phyloP scores from a whole-genome alignment of 2,113 vertebrate genomes.

The Tichodroma muraria region DNA sequence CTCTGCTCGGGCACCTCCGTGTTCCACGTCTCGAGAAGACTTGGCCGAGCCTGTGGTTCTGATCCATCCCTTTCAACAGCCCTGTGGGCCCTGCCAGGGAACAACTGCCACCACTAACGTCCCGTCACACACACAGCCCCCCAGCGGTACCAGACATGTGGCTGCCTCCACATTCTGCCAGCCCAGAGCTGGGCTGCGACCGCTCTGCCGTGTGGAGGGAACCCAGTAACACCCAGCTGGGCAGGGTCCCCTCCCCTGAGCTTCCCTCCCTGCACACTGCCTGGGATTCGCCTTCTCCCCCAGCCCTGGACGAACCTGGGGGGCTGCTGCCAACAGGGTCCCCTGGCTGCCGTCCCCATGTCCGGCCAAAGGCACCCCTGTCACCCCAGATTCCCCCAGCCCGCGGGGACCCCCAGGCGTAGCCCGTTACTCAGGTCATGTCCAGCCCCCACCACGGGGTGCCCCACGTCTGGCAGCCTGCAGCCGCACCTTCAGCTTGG shows the following conservation, averaged over 20 bases:
- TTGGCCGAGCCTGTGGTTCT: not conserved
- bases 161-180: fast-evolving
- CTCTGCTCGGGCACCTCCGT: fast-evolving
- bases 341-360: not conserved
- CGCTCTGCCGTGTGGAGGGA: fast-evolving
- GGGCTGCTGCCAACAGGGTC: no score
- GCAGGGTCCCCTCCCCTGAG: no score
- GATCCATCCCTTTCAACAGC: not conserved
- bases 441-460: fast-evolving
- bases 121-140: fast-evolving
- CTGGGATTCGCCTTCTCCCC: not conserved
- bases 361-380: fast-evolving
- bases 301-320: not conserved
- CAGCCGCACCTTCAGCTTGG: constrained; percentile 70
- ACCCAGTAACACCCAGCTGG: fast-evolving
- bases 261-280: fast-evolving
- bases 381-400: not conserved
- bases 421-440: fast-evolving
- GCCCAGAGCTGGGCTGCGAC: not conserved
- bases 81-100: not conserved
- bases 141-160: fast-evolving
- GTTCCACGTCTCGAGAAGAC: not conserved
- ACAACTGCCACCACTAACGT: not conserved
- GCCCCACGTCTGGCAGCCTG: not conserved
- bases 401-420: no score